Evolutionary conservation across 2,113 vertebrate species (phyloP), one percentile per base, ranked within the genome.

Genomic region (Alexandromys fortis): DNA sequence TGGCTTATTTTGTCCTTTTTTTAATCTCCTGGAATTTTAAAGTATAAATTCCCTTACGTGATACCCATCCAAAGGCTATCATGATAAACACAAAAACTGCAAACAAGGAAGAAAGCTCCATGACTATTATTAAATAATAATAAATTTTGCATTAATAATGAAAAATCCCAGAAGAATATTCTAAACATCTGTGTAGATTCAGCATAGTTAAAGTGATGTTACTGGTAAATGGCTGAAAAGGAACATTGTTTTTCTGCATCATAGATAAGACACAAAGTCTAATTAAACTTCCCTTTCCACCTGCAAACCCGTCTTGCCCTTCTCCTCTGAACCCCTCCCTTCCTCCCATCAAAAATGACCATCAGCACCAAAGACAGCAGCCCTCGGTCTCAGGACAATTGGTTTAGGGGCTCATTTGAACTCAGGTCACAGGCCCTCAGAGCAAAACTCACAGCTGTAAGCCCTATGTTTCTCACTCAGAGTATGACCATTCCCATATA

Each of bases 361-460:
- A 70, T 92, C 95, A 96, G 94, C 88, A 97, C 97, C 96, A 98
- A 92, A 95, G 96, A 96, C 72, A 97, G 95, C 83, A 95, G 78
- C 88, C 81, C 30, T 47, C 52, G 1, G 86, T 90, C 96, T 94
- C 0, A 94, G 76, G n/a, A 90, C 93, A 85, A 76, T 35, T 47
- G 93, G 49, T 78, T 96, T 86, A 97, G 89, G 63, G 90, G 42
- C 61, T 97, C 49, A 85, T 70, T 91, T 96, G 82, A 95, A 98
- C 95, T 95, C 90, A 97, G 63, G 86, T 85, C 97, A 77, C 11
- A 89, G 95, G 79, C 86, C 81, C 90, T 97, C 92, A 65, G 91
- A 97, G 95, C 14, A 93, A 93, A 97, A 79, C 14, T 68, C 65
- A 94, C 95, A 98, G 81, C 97, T 96, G 90, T 95, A 97, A 95